These are phyloP conservation scores for Nothoprocta perdicaria DNA, from an alignment of 2,113 vertebrate species.

Conservation along the genomic window DNA sequence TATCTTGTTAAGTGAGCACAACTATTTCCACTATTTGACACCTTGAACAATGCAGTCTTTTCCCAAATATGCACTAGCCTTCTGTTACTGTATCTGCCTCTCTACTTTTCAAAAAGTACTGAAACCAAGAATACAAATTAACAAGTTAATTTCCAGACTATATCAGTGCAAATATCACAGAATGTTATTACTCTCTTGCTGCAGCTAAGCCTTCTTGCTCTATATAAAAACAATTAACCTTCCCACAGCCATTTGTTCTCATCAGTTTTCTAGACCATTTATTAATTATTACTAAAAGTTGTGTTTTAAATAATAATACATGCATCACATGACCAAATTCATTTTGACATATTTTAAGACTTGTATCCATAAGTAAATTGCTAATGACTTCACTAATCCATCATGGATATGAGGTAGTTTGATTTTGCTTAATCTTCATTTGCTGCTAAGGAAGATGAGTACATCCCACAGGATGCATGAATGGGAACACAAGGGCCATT, in stretches of 20 bases:
- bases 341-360: background rate
- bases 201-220: background rate
- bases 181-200: background rate
- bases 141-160: background rate
- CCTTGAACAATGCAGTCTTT: background rate
- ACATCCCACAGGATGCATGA: fast-evolving
- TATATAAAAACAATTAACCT: background rate
- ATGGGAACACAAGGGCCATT: background rate
- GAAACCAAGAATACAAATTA: background rate
- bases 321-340: fast-evolving
- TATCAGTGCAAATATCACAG: background rate
- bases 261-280: background rate
- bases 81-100: background rate
- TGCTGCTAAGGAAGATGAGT: fast-evolving
- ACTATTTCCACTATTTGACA: background rate
- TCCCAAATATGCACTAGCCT: background rate
- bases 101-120: background rate
- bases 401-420: background rate
- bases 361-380: background rate
- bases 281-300: background rate
- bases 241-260: background rate
- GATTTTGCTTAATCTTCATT: background rate
- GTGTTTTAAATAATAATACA: background rate
- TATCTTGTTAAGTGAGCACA: background rate
- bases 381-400: background rate